phyloP scores from a whole-genome alignment of 64 coral and sea anemone genomes.

The Exaiptasia diaphana region DNA sequence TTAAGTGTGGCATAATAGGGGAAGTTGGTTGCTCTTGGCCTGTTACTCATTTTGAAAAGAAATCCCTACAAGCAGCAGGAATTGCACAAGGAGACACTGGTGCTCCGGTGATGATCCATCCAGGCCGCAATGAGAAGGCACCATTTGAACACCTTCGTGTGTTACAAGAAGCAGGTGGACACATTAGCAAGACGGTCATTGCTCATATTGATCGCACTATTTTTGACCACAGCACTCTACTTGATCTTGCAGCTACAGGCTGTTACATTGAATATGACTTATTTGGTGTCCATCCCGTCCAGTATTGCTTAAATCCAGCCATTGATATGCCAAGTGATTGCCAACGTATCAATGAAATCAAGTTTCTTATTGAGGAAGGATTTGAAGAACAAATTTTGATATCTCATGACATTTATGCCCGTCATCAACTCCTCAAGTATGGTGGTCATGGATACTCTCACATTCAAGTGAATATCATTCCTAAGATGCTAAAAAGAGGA shows the following conservation, averaged over 20 bases:
- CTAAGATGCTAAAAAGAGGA: constrained; percentile 84
- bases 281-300: constrained; percentile 72
- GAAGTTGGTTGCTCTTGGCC: constrained; percentile 83
- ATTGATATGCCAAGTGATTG: constrained; percentile 73
- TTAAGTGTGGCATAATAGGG: constrained; percentile 94
- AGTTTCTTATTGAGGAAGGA: constrained; percentile 65
- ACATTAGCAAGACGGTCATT: constrained; percentile 80
- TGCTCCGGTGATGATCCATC: constrained; percentile 83
- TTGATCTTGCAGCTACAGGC: constrained; percentile 65
- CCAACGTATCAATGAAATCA: constrained; percentile 82
- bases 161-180: constrained; percentile 75
- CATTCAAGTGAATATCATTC: constrained; percentile 77
- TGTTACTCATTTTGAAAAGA: constrained; percentile 67
- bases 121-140: constrained; percentile 57
- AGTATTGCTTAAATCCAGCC: constrained; percentile 51
- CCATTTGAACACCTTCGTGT: constrained; percentile 71
- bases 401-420: constrained; percentile 85
- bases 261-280: constrained; percentile 82
- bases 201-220: constrained; percentile 79
- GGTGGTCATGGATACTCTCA: constrained; percentile 94
- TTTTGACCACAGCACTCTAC: constrained; percentile 17
- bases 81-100: constrained; percentile 60
- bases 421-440: constrained; percentile 81
- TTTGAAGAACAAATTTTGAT: constrained; percentile 68
- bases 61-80: constrained; percentile 66